These are phyloP conservation scores for Drosophila anceps DNA, from an alignment of 2,888 invertebrate species.

Conservation along the genomic window DNA sequence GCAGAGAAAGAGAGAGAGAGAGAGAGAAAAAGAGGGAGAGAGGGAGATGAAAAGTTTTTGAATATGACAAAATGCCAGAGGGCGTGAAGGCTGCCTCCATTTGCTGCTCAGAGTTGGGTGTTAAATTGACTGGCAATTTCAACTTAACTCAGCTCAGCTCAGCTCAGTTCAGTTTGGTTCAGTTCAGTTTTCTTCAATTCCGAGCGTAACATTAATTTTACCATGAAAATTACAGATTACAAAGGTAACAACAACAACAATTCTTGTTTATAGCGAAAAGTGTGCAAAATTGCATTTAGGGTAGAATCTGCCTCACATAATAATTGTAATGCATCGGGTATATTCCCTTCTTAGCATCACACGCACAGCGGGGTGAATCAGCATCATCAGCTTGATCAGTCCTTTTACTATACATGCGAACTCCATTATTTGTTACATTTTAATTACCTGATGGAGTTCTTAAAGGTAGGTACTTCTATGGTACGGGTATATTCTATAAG, in stretches of 20 bases:
- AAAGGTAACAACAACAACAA: constrained; percentile 16
- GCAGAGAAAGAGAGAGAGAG: not conserved
- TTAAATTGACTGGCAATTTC: constrained; percentile 45
- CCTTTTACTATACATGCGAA: not conserved
- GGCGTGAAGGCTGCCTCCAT: constrained; percentile 30
- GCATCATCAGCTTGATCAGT: not conserved
- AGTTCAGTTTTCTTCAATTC: constrained; percentile 23
- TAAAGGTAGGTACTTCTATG: not conserved
- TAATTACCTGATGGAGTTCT: not conserved
- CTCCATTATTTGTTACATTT: not conserved
- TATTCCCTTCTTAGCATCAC: not conserved
- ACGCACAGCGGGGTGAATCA: constrained; percentile 2
- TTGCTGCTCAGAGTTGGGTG: constrained; percentile 5
- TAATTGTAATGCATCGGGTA: not conserved
- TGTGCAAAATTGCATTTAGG: constrained; percentile 46
- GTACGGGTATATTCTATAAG: not conserved
- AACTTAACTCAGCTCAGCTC: not conserved
- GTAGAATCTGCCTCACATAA: not conserved
- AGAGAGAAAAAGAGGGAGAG: not conserved
- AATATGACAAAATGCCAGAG: constrained; percentile 53
- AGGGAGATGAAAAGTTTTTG: constrained; percentile 1
- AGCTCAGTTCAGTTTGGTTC: not conserved
- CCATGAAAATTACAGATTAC: constrained; percentile 57
- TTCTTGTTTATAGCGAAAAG: constrained; percentile 33
- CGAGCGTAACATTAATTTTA: constrained; percentile 59